Percentiles rank a stretch among this genome's conserved stretches.
Conservation (phyloP, 2,113 vertebrate species). For the Phoxinus phoxinus region DNA sequence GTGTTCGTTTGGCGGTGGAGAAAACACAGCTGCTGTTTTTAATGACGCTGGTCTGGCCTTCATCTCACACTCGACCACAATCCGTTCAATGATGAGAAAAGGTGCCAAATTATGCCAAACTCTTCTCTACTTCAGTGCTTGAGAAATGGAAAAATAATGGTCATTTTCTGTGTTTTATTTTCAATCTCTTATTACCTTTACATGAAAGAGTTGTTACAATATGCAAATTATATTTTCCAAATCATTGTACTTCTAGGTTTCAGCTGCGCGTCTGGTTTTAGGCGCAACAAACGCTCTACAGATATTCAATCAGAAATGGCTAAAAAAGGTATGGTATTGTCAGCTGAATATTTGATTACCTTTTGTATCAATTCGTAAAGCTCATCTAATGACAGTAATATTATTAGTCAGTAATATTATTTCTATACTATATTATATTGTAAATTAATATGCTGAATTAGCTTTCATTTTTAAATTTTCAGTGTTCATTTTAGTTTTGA, state of each 20-base stretch:
- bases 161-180: too few relatives aligned
- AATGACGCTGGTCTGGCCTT: conserved; percentile 77
- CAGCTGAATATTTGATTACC: background rate
- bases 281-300: conserved; percentile 64
- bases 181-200: background rate
- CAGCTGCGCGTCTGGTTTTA: conserved; percentile 59
- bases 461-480: too few relatives aligned
- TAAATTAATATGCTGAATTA: too few relatives aligned
- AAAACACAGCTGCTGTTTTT: conserved; percentile 67
- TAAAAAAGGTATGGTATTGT: conserved; percentile 61
- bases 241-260: conserved; percentile 54
- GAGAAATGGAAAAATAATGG: too few relatives aligned
- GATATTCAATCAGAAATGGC: conserved; percentile 68
- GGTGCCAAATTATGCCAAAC: conserved; percentile 47
- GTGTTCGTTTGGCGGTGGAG: conserved; percentile 80
- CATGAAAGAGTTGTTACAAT: background rate
- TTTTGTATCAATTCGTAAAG: background rate
- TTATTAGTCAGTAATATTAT: too few relatives aligned
- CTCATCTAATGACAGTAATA: too few relatives aligned
- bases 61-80: conserved; percentile 55
- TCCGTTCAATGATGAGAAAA: conserved; percentile 30
- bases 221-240: background rate
- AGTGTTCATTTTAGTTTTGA: too few relatives aligned
- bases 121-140: background rate
- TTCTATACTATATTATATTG: too few relatives aligned